These are phyloP conservation scores for Hyposmocoma kahamanoa DNA, from an alignment of 1,140 invertebrate genomes.

Conservation along the genomic window DNA sequence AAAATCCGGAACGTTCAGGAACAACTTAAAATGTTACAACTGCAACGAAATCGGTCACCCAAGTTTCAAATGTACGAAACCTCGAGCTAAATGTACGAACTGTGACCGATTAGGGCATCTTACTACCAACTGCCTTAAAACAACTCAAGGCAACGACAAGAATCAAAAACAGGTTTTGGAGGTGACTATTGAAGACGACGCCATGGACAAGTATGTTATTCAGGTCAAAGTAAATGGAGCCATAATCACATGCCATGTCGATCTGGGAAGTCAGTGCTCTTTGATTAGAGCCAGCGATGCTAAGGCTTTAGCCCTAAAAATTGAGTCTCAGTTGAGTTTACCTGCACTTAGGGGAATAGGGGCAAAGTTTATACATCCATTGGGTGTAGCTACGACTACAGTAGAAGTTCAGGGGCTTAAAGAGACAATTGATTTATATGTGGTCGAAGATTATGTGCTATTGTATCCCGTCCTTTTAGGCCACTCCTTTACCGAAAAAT, in stretches of 20 bases:
- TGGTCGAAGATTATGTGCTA: constrained; percentile 26
- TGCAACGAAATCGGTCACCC: constrained; percentile 24
- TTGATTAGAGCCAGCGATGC: constrained; percentile 13
- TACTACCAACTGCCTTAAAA: constrained; percentile 12
- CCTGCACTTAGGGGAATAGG: constrained; percentile 23
- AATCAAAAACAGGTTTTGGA: constrained; percentile 10
- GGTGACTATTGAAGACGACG: background rate
- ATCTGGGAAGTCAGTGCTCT: constrained; percentile 23
- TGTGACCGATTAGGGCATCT: constrained; percentile 19
- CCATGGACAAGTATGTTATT: constrained; percentile 19
- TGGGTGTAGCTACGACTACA: constrained; percentile 12
- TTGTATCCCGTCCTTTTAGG: constrained; percentile 25
- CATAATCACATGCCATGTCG: constrained; percentile 14
- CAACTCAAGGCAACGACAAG: constrained; percentile 6
- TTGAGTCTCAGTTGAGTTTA: constrained; percentile 1
- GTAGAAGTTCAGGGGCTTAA: constrained; percentile 23
- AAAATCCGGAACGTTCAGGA: background rate
- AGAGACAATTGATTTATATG: constrained; percentile 19
- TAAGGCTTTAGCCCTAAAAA: constrained; percentile 6
- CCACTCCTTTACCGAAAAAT: constrained; percentile 28
- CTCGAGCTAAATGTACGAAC: constrained; percentile 12
- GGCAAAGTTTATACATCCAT: constrained; percentile 10
- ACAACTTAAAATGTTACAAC: constrained; percentile 20
- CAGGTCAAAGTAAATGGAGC: constrained; percentile 15
- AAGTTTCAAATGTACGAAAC: constrained; percentile 24